Base-by-base conservation (phyloP, 2,113 vertebrate species). In the Promerops cafer region DNA sequence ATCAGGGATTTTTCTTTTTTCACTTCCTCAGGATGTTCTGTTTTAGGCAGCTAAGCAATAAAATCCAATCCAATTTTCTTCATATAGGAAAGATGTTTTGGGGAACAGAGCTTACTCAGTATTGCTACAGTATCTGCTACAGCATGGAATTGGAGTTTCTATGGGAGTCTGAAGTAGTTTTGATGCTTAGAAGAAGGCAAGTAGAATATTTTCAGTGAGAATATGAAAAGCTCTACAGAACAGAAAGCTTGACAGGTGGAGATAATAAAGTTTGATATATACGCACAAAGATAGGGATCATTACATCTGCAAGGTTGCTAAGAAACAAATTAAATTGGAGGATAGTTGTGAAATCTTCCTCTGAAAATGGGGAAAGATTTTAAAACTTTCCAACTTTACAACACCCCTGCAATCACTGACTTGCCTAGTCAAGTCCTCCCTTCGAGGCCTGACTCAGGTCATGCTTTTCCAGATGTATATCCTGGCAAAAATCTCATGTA, bases 181-280 rank as follows among this genome's bases (percentile, higher is more conserved):
- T 83, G 70, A 64, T 5, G 28, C 44, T 85, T 69, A 64, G 30
- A 83, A 61, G 65, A 60, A 52, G 28, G 40, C 13, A 74, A 74
- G 40, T 4, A 39, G 84, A 81, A 14, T 52, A 89, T 91, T 91
- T 93, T 91, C 69, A 68, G 80, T 56, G 44, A 96, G 39, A 89
- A 81, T 84, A 92, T 37, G 77, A 94, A 92, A 93, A 86, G 21
- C 18, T 77, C 45, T 89, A 86, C 39, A n/a, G 26, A 92, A 77
- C 39, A 89, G 30, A 72, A 89, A 82, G 49, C 14, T 49, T 92
- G 94, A 91, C 77, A 94, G 35, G 47, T 74, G 42, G 65, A 15
- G 61, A 93, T 91, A 91, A 83, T 91, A 26, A 95, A 96, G 74
- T 93, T 83, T 85, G 82, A 94, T 87, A 77, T 92, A 81, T 52